Evolutionary conservation across 2,888 invertebrate species (phyloP).

Genomic region (Odontomyia ornata): DNA sequence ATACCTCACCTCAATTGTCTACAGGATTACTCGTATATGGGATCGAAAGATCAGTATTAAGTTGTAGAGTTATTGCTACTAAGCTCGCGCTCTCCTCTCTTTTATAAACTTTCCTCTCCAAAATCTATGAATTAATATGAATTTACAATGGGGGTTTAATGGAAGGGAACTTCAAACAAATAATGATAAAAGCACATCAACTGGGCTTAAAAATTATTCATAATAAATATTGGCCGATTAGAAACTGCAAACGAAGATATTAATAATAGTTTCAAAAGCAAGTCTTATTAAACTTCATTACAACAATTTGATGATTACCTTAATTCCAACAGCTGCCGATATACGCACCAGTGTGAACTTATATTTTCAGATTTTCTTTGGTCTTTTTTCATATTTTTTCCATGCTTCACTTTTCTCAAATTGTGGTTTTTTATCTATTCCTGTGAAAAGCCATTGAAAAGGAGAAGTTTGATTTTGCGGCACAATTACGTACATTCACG

Average conservation of each 20-base stretch:
- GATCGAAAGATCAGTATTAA: no score
- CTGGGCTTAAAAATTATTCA: no score
- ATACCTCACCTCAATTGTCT: no score
- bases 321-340: neutral
- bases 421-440: neutral
- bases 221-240: neutral
- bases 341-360: neutral
- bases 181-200: no score
- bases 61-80: no score
- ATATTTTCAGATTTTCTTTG: neutral
- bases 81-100: no score
- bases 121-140: no score
- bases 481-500: neutral
- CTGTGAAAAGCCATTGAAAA: neutral
- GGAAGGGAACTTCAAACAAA: no score
- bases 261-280: conserved; percentile 3
- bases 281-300: conserved; percentile 9
- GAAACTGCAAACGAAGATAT: conserved; percentile 7
- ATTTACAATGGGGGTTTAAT: no score
- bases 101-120: no score
- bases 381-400: neutral
- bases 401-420: neutral
- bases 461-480: neutral
- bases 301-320: conserved; percentile 12
- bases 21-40: no score